These are phyloP conservation scores for Sesamia inferens DNA, from an alignment of 2,888 invertebrate species.

Conservation along the genomic window DNA sequence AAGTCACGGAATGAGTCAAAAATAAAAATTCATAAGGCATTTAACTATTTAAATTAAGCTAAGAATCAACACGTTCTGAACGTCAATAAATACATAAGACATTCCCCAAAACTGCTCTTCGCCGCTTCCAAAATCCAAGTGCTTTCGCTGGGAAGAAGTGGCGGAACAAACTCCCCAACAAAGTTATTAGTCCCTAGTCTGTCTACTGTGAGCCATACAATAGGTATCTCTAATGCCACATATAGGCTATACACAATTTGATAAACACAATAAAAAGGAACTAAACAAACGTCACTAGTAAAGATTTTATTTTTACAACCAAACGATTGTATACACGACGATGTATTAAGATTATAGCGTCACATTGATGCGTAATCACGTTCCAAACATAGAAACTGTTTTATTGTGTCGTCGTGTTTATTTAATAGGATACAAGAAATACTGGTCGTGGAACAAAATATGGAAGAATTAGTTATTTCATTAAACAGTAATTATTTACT, in stretches of 20 bases:
- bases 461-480: too few species aligned
- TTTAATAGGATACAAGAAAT: constrained; percentile 32
- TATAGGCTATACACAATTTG: not conserved
- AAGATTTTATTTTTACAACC: constrained; percentile 46
- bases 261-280: constrained; percentile 11
- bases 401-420: constrained; percentile 44
- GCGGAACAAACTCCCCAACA: too few species aligned
- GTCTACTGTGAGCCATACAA: not conserved
- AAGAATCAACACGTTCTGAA: too few species aligned
- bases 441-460: constrained; percentile 22
- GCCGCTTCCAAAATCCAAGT: too few species aligned
- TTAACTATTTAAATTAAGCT: too few species aligned
- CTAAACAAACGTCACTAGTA: constrained; percentile 1
- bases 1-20: not conserved
- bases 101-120: too few species aligned
- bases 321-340: constrained; percentile 30
- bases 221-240: not conserved
- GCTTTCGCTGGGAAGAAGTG: too few species aligned
- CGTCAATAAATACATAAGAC: too few species aligned
- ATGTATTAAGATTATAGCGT: constrained; percentile 42
- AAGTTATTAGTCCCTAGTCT: not conserved
- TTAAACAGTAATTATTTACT: too few species aligned
- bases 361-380: constrained; percentile 58
- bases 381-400: constrained; percentile 42
- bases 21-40: too few species aligned